Conservation (phyloP, 2,113 vertebrate genomes). For the Paradoxurus hermaphroditus region DNA sequence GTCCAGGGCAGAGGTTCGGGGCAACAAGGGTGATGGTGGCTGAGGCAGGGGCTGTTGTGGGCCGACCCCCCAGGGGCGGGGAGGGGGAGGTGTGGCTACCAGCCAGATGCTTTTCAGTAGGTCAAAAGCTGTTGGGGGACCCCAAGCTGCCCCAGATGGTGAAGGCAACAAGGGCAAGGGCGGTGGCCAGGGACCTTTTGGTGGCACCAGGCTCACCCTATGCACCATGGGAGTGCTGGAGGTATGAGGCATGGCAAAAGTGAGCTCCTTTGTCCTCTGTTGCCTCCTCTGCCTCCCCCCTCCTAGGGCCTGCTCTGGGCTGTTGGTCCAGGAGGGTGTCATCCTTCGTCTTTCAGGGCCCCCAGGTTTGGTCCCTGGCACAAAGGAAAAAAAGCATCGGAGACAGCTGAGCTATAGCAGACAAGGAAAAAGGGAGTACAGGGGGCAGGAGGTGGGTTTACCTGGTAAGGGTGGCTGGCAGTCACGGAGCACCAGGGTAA, state of each 20-base stretch:
- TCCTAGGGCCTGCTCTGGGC: background rate
- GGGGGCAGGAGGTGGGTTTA: background rate
- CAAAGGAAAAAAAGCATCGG: background rate
- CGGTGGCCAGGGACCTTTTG: background rate
- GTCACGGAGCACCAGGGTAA: slow-evolving; percentile 63
- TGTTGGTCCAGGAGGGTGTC: slow-evolving; percentile 33
- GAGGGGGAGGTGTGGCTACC: slow-evolving; percentile 36
- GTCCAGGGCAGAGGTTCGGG: slow-evolving; percentile 79
- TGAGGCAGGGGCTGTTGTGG: slow-evolving; percentile 21
- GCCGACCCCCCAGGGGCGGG: background rate
- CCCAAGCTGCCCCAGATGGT: background rate
- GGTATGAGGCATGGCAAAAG: background rate
- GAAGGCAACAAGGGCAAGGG: slow-evolving; percentile 29
- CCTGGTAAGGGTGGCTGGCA: slow-evolving; percentile 50
- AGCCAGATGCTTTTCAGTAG: slow-evolving; percentile 78
- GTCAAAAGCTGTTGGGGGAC: slow-evolving; percentile 75
- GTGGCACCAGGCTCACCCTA: background rate
- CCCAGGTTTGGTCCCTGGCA: slow-evolving; percentile 15
- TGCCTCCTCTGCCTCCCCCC: slow-evolving; percentile 31
- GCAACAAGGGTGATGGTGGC: slow-evolving; percentile 73
- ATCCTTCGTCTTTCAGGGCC: background rate
- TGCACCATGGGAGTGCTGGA: background rate
- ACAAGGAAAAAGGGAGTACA: background rate
- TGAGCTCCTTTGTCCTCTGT: background rate
- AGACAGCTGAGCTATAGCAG: background rate